Percentiles rank a stretch among this genome's conserved stretches.
Evolutionary conservation across 2,888 invertebrate genomes (phyloP).

Genomic region (Plutella xylostella): DNA sequence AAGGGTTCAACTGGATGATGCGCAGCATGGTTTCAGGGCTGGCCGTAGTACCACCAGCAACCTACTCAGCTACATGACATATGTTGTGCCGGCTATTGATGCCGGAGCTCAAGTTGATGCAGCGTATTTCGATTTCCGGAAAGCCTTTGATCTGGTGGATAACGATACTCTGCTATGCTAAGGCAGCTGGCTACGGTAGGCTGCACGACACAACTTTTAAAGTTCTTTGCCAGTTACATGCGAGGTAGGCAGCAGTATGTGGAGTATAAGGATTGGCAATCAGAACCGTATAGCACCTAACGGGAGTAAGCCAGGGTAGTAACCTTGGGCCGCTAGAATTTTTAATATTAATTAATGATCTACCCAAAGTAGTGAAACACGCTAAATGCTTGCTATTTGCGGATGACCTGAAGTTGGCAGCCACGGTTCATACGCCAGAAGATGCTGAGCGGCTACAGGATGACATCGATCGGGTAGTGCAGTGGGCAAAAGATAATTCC

Average conservation of each 20-base stretch:
- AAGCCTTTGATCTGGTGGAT: neutral
- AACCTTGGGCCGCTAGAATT: conserved; percentile 3
- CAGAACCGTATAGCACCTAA: neutral
- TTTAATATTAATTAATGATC: conserved; percentile 2
- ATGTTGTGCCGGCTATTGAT: neutral
- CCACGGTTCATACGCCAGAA: neutral
- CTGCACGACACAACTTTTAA: neutral
- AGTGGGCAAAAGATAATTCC: neutral
- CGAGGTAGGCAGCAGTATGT: neutral
- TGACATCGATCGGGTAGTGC: neutral
- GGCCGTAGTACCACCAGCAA: neutral
- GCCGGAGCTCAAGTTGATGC: neutral
- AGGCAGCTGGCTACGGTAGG: neutral
- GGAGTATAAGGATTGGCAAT: neutral
- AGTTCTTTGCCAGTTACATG: conserved; percentile 3
- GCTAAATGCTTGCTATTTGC: conserved; percentile 1
- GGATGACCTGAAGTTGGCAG: neutral
- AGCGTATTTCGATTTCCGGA: neutral
- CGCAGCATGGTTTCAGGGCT: conserved; percentile 1
- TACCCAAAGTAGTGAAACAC: neutral
- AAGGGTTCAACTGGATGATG: neutral
- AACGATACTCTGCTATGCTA: neutral
- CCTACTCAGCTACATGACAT: neutral
- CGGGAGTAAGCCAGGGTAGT: conserved; percentile 4
- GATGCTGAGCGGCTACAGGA: neutral